Base-by-base conservation (phyloP, 2,797 vertebrate species). In the Peromyscus nudipes region DNA sequence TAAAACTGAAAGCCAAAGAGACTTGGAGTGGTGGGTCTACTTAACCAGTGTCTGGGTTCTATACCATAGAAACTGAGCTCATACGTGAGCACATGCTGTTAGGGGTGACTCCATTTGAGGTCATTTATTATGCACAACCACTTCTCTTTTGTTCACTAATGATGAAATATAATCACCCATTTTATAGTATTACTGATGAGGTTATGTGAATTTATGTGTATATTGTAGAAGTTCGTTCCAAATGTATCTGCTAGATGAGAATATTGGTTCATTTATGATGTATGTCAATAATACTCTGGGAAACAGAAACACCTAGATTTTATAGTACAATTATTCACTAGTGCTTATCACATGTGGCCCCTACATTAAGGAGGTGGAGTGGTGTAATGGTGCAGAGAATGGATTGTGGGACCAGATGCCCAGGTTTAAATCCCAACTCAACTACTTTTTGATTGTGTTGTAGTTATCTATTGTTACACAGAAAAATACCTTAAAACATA, bases 201-300 rank as follows among this genome's bases (percentile, higher is more conserved):
- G 17, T 84, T 88, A 80, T 37, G 5, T 92, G 29, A 16, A n/a
- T 75, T 75, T 96, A 81, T 80, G 29, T 21, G 81, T 55, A 71
- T 8, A 27, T 16, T 79, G 34, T 37, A 25, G 71, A 92, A 90
- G 75, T 37, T n/a, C 94, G 34, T 91, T 92, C 52, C 77, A 77
- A 76, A 77, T 75, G 34, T 75, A 65, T 92, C 91, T 86, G 31
- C 75, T 82, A 85, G 34, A 67, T 69, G 55, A 83, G 79, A 87
- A 83, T 84, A 43, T 60, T 82, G 65, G 89, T 86, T 96, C 89
- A 86, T 76, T 93, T 94, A 83, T 65, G 37, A 27, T 52, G 16
- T 64, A 2, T 67, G 31, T 86, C 91, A 92, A n/a, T 49, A n/a
- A 60, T 11, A 62, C 60, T 31, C 46, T 9, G 11, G 37, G n/a